Conservation (phyloP, 2,797 vertebrate species). For the Eidolon dupreanum region DNA sequence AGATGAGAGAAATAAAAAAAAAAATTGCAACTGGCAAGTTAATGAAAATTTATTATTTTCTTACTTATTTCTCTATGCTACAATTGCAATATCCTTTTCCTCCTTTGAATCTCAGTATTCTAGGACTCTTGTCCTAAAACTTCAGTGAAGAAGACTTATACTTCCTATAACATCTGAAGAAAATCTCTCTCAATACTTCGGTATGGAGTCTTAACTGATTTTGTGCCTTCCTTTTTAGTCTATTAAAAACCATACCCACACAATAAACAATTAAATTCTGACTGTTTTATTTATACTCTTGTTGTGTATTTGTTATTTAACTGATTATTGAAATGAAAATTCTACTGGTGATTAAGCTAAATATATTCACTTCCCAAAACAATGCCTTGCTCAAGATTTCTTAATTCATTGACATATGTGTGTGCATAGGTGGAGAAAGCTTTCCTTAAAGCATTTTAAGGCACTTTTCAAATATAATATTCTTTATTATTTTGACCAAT, state of each 20-base stretch:
- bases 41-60: constrained; percentile 30
- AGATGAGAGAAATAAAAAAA: not conserved
- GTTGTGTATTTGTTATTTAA: constrained; percentile 14
- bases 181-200: not conserved
- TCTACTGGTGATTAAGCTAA: constrained; percentile 32
- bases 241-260: not conserved
- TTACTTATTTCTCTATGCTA: not conserved
- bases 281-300: not conserved
- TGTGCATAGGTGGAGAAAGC: not conserved
- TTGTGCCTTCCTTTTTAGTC: not conserved
- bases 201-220: not conserved
- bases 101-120: not conserved
- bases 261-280: constrained; percentile 13
- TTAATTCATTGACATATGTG: not conserved
- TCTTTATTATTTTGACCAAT: not conserved
- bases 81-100: not conserved
- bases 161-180: not conserved
- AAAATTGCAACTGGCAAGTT: not conserved
- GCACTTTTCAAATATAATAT: not conserved
- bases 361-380: constrained; percentile 14
- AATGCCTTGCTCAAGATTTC: not conserved
- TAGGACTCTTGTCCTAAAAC: not conserved
- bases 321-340: constrained; percentile 24
- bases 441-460: not conserved
- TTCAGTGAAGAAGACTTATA: not conserved